A percentile compares a stretch with the other conserved stretches of the same genome.
phyloP scores from a whole-genome alignment of 2,888 invertebrate species.

The Maniola hyperantus region DNA sequence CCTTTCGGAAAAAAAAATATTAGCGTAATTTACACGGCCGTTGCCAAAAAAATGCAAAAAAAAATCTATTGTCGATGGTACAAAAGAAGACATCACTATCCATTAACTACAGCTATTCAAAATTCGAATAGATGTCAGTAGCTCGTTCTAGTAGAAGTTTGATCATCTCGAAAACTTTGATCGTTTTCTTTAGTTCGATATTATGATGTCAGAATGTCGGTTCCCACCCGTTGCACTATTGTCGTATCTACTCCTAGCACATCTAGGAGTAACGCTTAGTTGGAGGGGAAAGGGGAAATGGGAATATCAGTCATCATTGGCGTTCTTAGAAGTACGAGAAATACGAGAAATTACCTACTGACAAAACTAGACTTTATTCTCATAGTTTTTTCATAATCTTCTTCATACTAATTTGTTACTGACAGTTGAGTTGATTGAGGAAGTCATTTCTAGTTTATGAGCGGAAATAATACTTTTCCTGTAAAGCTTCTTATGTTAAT shows the following conservation, averaged over 20 bases:
- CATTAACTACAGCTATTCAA: conserved; percentile 60
- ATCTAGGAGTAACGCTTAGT: too few relatives aligned
- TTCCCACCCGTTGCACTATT: too few relatives aligned
- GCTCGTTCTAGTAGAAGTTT: conserved; percentile 6
- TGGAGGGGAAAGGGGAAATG: too few relatives aligned
- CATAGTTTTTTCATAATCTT: too few relatives aligned
- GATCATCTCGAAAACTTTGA: background rate
- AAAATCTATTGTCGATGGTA: conserved; percentile 72
- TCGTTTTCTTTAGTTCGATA: background rate
- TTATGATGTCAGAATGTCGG: background rate
- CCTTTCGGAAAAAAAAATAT: conserved; percentile 59
- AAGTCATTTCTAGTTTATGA: background rate
- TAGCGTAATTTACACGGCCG: conserved; percentile 66
- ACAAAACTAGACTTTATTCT: too few relatives aligned
- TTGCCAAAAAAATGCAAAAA: conserved; percentile 52
- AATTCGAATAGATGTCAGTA: conserved; percentile 64
- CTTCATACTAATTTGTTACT: background rate
- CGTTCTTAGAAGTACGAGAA: too few relatives aligned
- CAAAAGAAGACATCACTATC: conserved; percentile 78
- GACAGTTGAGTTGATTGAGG: background rate
- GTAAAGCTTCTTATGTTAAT: background rate
- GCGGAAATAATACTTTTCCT: background rate
- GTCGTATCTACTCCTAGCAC: too few relatives aligned
- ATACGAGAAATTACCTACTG: too few relatives aligned
- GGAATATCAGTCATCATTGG: too few relatives aligned